Conservation (phyloP, 1,140 invertebrate species). For the Eriocheir sinensis region DNA sequence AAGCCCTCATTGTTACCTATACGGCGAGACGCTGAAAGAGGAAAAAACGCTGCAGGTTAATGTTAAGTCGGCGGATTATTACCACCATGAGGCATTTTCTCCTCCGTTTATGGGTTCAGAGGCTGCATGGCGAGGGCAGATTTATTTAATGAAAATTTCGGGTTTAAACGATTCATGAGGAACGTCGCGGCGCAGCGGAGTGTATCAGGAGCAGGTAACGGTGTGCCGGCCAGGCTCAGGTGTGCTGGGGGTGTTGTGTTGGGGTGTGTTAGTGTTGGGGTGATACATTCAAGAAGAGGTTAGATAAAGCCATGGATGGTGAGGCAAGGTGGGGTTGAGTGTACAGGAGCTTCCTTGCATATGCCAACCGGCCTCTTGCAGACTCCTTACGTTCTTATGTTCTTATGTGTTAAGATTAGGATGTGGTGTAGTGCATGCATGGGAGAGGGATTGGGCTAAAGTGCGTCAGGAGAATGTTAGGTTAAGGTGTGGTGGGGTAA, state of each 20-base stretch:
- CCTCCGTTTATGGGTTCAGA: not conserved
- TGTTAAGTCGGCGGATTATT: not conserved
- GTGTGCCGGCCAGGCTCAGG: not conserved
- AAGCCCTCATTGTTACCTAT: slow-evolving; percentile 1
- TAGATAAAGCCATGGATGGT: no score
- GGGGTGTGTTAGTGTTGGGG: no score
- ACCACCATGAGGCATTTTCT: slow-evolving; percentile 23
- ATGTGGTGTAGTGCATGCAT: no score
- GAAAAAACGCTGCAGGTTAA: slow-evolving; percentile 15
- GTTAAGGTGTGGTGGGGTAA: no score
- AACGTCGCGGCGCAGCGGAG: not conserved
- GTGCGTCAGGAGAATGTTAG: no score
- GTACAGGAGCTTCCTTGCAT: no score
- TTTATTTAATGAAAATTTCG: not conserved
- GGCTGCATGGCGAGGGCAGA: not conserved
- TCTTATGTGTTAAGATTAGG: no score
- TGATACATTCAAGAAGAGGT: no score
- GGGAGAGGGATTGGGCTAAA: no score
- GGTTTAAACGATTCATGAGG: not conserved
- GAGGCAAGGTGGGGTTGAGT: no score
- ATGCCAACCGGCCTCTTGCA: no score
- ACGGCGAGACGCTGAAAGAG: not conserved
- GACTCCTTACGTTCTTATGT: no score
- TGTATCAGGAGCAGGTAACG: not conserved
- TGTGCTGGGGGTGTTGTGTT: not conserved